Evolutionary conservation across 2,888 invertebrate species (phyloP).

Genomic region (Caenorhabditis sinica): DNA sequence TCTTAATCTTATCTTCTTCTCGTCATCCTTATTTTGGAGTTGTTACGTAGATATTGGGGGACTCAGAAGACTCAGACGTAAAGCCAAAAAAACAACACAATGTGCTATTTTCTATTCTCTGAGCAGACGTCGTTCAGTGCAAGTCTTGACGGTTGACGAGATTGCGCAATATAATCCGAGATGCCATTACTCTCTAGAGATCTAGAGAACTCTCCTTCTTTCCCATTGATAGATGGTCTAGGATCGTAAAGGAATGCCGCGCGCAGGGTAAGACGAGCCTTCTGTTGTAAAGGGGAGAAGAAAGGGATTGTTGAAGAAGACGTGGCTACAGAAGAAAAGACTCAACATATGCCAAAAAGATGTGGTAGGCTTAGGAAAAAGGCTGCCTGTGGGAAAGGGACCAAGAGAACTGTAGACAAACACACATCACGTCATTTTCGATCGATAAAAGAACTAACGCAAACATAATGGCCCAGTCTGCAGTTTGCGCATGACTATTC

Average conservation of each 20-base stretch:
- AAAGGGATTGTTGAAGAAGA: constrained; percentile 24
- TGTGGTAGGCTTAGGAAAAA: neutral
- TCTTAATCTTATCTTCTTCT: neutral
- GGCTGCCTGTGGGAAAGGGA: neutral
- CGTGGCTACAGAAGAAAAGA: constrained; percentile 30
- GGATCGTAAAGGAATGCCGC: constrained; percentile 52
- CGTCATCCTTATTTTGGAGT: neutral
- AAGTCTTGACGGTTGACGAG: constrained; percentile 22
- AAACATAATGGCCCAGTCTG: neutral
- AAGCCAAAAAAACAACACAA: neutral
- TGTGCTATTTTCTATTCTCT: constrained; percentile 14
- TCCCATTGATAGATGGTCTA: constrained; percentile 43
- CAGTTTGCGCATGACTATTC: neutral
- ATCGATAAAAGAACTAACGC: constrained; percentile 2
- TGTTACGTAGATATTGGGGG: neutral
- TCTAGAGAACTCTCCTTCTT: constrained; percentile 8
- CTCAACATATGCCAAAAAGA: no score
- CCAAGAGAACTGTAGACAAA: constrained; percentile 23
- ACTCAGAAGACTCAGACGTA: neutral
- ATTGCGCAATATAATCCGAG: constrained; percentile 57
- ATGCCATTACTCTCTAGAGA: constrained; percentile 33
- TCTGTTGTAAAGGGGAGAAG: constrained; percentile 22
- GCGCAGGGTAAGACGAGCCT: neutral
- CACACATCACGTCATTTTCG: constrained; percentile 36
- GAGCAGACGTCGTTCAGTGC: constrained; percentile 12